These are phyloP conservation scores for Silurus asotus DNA, from an alignment of 2,113 vertebrate species.

Conservation along the genomic window DNA sequence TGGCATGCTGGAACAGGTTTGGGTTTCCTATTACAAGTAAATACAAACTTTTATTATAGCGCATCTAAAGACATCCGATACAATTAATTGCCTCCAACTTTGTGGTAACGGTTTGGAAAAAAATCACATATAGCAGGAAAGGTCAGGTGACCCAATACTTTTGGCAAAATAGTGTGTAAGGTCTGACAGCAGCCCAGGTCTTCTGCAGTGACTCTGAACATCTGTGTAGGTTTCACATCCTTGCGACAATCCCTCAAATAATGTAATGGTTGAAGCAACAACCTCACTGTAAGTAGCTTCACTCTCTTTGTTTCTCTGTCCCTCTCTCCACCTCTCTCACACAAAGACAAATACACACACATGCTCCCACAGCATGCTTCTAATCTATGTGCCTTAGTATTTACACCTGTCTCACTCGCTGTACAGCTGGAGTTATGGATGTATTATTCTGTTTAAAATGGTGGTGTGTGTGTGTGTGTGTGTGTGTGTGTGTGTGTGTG, in stretches of 20 bases:
- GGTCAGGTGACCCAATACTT: too few species aligned
- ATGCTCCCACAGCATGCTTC: not conserved
- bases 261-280: not conserved
- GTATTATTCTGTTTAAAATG: conserved; percentile 16
- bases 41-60: too few species aligned
- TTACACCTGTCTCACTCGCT: not conserved
- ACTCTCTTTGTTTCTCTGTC: not conserved
- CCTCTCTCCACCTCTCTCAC: not conserved
- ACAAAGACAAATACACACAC: conserved; percentile 24
- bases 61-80: too few species aligned
- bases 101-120: too few species aligned
- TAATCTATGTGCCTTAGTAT: not conserved
- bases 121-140: too few species aligned
- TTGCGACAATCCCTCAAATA: not conserved
- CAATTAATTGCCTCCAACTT: too few species aligned
- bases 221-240: not conserved
- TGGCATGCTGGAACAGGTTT: too few species aligned
- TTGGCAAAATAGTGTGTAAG: too few species aligned
- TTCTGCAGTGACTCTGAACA: not conserved
- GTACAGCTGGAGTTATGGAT: not conserved
- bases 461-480: too few species aligned
- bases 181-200: not conserved
- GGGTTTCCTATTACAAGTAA: too few species aligned
- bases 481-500: not conserved
- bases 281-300: not conserved